Evolutionary conservation across 30 jellyfish, hydroid and myxozoan species (phyloP).

Genomic region (Aurelia sp.): DNA sequence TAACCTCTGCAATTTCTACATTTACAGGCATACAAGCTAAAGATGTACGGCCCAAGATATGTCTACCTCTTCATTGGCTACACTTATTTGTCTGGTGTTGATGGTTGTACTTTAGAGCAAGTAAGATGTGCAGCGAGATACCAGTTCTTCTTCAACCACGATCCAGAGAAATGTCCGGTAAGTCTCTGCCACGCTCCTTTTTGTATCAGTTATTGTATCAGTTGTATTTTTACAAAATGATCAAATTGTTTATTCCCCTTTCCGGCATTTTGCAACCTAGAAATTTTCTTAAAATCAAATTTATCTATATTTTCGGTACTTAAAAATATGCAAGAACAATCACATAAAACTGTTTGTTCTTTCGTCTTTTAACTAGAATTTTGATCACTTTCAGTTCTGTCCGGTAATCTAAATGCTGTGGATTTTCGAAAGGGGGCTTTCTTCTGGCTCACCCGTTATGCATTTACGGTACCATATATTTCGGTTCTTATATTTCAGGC

Average conservation of each 20-base stretch:
- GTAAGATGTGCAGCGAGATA: slow-evolving; percentile 77
- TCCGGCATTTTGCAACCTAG: neutral
- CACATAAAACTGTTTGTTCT: neutral
- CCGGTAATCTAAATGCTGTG: too few relatives aligned
- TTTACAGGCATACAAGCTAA: slow-evolving; percentile 65
- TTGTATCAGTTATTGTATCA: neutral
- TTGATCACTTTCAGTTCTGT: too few relatives aligned
- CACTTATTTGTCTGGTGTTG: slow-evolving; percentile 10
- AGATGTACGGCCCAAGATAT: slow-evolving; percentile 81
- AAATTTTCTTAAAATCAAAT: neutral
- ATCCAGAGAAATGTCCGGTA: slow-evolving; percentile 9
- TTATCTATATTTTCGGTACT: neutral
- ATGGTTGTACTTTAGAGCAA: slow-evolving; percentile 65
- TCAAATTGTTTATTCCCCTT: too few relatives aligned
- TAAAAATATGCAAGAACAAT: neutral
- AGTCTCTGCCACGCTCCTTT: neutral
- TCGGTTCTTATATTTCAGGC: too few relatives aligned
- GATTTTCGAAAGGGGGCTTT: too few relatives aligned
- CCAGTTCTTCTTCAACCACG: slow-evolving; percentile 63
- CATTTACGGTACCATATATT: too few relatives aligned
- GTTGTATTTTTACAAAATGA: too few relatives aligned
- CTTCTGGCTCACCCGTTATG: too few relatives aligned
- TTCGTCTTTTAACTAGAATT: too few relatives aligned
- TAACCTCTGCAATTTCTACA: neutral
- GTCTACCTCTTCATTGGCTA: slow-evolving; percentile 66